phyloP scores from a whole-genome alignment of 2,888 invertebrate genomes.

The Axea sp. region DNA sequence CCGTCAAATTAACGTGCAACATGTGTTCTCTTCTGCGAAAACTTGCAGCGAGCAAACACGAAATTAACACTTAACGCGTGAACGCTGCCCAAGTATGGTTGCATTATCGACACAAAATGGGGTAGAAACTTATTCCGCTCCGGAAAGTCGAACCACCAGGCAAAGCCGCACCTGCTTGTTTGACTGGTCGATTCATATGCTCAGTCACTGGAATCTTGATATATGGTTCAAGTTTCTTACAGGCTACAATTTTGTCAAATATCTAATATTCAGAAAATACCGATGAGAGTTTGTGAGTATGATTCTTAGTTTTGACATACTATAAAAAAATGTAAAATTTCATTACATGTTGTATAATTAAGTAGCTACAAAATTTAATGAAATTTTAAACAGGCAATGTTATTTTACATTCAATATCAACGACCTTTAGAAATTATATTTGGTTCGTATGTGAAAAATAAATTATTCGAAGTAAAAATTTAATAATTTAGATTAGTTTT shows the following conservation, averaged over 20 bases:
- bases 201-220: slow-evolving; percentile 1
- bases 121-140: slow-evolving; percentile 31
- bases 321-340: too few species aligned
- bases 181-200: not conserved
- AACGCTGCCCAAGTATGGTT: slow-evolving; percentile 51
- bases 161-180: slow-evolving; percentile 9
- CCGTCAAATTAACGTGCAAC: slow-evolving; percentile 75
- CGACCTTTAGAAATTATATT: too few species aligned
- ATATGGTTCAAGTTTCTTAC: slow-evolving; percentile 2
- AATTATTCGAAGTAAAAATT: too few species aligned
- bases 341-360: too few species aligned
- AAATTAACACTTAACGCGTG: slow-evolving; percentile 57
- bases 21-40: slow-evolving; percentile 68
- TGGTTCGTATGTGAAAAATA: too few species aligned
- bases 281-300: too few species aligned
- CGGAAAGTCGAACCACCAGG: slow-evolving; percentile 15
- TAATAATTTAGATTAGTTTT: too few species aligned
- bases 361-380: too few species aligned
- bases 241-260: not conserved
- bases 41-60: slow-evolving; percentile 48
- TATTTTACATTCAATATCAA: too few species aligned
- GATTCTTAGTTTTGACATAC: too few species aligned
- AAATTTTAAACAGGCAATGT: too few species aligned
- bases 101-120: slow-evolving; percentile 50
- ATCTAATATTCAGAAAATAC: slow-evolving; percentile 2